A percentile compares a stretch with the other conserved stretches of the same genome.
Evolutionary conservation across 1,140 invertebrate genomes (phyloP).

Genomic region (Lycorma delicatula): DNA sequence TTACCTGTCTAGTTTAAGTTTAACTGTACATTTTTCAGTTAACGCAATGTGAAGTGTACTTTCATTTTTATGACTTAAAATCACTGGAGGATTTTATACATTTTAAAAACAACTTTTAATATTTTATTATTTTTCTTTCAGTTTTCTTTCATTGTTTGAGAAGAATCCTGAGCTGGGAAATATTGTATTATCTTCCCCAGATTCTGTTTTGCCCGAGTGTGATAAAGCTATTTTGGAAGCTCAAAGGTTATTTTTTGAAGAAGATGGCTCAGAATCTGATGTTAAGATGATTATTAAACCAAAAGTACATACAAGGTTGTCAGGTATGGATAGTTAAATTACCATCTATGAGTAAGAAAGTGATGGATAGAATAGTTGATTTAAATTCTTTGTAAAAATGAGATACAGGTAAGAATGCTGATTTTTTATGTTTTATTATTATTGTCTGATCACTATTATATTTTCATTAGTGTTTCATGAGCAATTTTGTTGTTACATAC

Average conservation of each 20-base stretch:
- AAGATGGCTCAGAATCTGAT: constrained; percentile 32
- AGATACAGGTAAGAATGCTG: not conserved
- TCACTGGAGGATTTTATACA: too few species aligned
- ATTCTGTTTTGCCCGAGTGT: constrained; percentile 47
- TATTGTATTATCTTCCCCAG: constrained; percentile 46
- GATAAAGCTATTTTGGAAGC: constrained; percentile 50
- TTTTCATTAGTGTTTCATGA: not conserved
- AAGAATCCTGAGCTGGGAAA: constrained; percentile 45
- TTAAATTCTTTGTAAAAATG: not conserved
- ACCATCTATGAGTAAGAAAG: not conserved
- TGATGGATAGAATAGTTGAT: not conserved
- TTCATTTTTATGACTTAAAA: too few species aligned
- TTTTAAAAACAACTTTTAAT: too few species aligned
- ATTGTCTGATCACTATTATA: not conserved
- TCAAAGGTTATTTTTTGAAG: constrained; percentile 45
- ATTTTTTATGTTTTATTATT: not conserved
- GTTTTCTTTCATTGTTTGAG: constrained; percentile 55
- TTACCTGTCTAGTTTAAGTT: too few species aligned
- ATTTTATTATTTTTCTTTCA: constrained; percentile 39
- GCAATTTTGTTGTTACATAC: not conserved
- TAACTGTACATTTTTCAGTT: too few species aligned
- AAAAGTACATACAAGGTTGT: constrained; percentile 54
- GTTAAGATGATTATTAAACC: constrained; percentile 45
- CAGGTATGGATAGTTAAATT: constrained; percentile 28
- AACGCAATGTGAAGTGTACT: too few species aligned